phyloP scores from a whole-genome alignment of 2,888 invertebrate genomes.

The Epirrhoe tristata region DNA sequence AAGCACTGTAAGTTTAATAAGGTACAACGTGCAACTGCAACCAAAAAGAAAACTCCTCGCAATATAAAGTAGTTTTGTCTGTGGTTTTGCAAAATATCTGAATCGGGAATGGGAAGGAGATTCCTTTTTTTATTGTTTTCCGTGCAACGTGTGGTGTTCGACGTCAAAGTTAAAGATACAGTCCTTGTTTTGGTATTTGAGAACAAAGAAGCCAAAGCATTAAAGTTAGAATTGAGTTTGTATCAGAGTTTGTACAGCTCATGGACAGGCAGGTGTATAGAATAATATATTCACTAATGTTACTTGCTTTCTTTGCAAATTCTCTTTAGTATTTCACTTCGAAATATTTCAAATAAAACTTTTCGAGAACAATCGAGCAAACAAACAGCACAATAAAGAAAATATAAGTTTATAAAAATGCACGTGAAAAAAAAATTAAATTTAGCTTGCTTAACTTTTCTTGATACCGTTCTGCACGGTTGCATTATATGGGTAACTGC shows the following conservation, averaged over 20 bases:
- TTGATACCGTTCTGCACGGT: no score
- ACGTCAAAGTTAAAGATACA: constrained; percentile 32
- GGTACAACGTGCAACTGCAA: constrained; percentile 41
- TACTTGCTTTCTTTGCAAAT: not conserved
- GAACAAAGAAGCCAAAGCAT: constrained; percentile 35
- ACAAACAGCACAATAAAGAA: not conserved
- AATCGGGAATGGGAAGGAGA: constrained; percentile 30
- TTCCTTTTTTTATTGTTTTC: constrained; percentile 35
- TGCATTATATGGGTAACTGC: no score
- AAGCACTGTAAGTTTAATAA: constrained; percentile 42
- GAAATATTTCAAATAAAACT: constrained; percentile 1
- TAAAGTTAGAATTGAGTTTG: constrained; percentile 38
- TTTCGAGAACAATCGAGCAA: not conserved
- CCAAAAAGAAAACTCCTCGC: constrained; percentile 36
- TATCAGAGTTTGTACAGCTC: constrained; percentile 29
- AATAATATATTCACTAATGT: constrained; percentile 22
- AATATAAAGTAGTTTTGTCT: constrained; percentile 40
- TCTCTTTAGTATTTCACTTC: not conserved
- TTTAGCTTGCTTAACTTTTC: no score
- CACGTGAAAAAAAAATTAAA: no score
- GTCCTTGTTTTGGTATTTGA: constrained; percentile 30
- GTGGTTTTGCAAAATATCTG: constrained; percentile 40
- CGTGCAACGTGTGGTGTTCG: constrained; percentile 32
- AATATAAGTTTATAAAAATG: no score
- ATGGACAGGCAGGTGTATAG: constrained; percentile 26